These are phyloP conservation scores for Takifugu bimaculatus DNA, from an alignment of 2,113 vertebrate genomes.

Conservation along the genomic window DNA sequence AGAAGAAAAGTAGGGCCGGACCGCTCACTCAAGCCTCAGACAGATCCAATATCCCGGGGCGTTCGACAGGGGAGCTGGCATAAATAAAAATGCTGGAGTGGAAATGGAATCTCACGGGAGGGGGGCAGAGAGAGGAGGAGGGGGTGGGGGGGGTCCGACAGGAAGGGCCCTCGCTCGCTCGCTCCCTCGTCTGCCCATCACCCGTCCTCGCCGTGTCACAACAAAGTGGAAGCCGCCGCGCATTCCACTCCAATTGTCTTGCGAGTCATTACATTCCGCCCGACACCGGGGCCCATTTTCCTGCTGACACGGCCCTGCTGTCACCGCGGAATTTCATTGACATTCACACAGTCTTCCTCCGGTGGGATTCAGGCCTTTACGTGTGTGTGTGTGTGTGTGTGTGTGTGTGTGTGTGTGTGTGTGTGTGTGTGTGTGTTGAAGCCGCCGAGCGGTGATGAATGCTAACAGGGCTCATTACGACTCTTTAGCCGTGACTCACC, in stretches of 20 bases:
- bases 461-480: constrained; percentile 12
- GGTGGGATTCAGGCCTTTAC: constrained; percentile 20
- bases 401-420: constrained; percentile 6
- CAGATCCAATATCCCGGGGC: constrained; percentile 61
- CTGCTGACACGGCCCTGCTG: constrained; percentile 55
- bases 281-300: constrained; percentile 52
- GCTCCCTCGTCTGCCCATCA: constrained; percentile 40
- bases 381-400: constrained; percentile 6
- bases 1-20: constrained; percentile 42
- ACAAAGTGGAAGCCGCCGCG: constrained; percentile 53
- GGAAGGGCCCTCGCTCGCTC: neutral
- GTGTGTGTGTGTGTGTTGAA: constrained; percentile 26
- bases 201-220: constrained; percentile 42
- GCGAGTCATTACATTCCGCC: constrained; percentile 58
- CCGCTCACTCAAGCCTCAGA: constrained; percentile 50
- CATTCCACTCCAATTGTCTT: constrained; percentile 59
- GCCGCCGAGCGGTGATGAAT: neutral
- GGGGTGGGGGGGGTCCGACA: constrained; percentile 11
- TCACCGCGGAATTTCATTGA: constrained; percentile 57
- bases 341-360: constrained; percentile 64
- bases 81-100: constrained; percentile 44
- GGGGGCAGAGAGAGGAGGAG: constrained; percentile 9
- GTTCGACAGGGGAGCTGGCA: constrained; percentile 44
- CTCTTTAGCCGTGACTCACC: constrained; percentile 37
- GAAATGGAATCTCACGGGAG: constrained; percentile 37